These are phyloP conservation scores for Pheucticus melanocephalus DNA, from an alignment of 2,113 vertebrate species.

Conservation along the genomic window DNA sequence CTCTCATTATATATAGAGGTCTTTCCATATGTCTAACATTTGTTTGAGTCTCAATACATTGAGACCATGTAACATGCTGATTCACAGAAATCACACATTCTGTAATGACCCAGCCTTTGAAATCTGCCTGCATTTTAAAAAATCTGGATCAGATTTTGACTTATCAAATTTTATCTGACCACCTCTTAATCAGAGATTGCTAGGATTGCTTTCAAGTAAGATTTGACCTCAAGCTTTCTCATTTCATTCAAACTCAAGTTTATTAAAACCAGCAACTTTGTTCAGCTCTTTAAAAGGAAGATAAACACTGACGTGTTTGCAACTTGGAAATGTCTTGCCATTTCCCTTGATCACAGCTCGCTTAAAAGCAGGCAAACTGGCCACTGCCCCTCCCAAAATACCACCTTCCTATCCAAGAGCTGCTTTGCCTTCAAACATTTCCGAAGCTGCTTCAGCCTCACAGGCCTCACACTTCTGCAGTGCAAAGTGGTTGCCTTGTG, in stretches of 20 bases:
- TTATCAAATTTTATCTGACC: constrained; percentile 33
- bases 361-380: background rate
- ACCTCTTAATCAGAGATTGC: background rate
- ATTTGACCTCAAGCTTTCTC: background rate
- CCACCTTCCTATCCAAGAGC: background rate
- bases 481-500: background rate
- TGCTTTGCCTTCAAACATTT: background rate
- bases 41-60: constrained; percentile 53
- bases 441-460: background rate
- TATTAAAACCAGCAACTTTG: background rate
- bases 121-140: constrained; percentile 18
- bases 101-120: constrained; percentile 48
- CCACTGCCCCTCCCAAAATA: background rate
- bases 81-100: constrained; percentile 60
- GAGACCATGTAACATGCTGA: constrained; percentile 58
- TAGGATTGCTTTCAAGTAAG: background rate
- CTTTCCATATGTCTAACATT: constrained; percentile 65
- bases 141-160: constrained; percentile 43
- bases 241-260: background rate
- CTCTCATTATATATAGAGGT: constrained; percentile 55
- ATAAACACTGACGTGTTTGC: background rate
- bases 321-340: background rate
- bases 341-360: background rate
- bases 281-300: background rate
- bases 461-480: background rate